Evolutionary conservation across 1,140 invertebrate species (phyloP).

Genomic region (Sarcophaga peregrina): DNA sequence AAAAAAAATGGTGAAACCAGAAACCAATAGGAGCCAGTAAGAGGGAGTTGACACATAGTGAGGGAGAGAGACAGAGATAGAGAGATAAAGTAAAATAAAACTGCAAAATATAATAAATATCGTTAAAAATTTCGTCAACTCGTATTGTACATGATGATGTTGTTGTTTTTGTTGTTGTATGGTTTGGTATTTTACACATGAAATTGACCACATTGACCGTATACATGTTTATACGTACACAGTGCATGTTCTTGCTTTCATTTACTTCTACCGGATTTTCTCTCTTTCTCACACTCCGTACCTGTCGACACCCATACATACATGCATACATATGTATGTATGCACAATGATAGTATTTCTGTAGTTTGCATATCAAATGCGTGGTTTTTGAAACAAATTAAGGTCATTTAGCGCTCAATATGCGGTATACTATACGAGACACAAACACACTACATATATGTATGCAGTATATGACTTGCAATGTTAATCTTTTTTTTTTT

Average conservation of each 20-base stretch:
- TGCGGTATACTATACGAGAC: neutral
- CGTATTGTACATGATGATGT: neutral
- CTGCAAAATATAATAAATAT: neutral
- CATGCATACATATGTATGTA: too few species aligned
- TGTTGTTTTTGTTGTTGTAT: neutral
- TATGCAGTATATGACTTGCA: neutral
- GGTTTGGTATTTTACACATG: neutral
- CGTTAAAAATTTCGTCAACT: slow-evolving; percentile 24
- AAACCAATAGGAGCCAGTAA: neutral
- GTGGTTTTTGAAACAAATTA: slow-evolving; percentile 40
- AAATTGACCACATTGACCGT: slow-evolving; percentile 31
- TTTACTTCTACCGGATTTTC: neutral
- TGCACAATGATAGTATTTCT: neutral
- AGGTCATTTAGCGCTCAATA: slow-evolving; percentile 40
- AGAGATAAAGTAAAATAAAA: too few species aligned
- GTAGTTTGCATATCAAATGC: slow-evolving; percentile 36
- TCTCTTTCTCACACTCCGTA: neutral
- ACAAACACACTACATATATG: neutral
- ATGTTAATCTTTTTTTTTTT: slow-evolving; percentile 35
- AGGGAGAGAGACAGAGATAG: too few species aligned
- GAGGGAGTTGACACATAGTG: too few species aligned
- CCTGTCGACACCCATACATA: neutral
- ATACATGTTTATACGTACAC: slow-evolving; percentile 3
- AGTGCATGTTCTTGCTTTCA: neutral
- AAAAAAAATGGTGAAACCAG: neutral